Conservation (phyloP, 2,113 vertebrate genomes). For the Muntiacus muntjak region DNA sequence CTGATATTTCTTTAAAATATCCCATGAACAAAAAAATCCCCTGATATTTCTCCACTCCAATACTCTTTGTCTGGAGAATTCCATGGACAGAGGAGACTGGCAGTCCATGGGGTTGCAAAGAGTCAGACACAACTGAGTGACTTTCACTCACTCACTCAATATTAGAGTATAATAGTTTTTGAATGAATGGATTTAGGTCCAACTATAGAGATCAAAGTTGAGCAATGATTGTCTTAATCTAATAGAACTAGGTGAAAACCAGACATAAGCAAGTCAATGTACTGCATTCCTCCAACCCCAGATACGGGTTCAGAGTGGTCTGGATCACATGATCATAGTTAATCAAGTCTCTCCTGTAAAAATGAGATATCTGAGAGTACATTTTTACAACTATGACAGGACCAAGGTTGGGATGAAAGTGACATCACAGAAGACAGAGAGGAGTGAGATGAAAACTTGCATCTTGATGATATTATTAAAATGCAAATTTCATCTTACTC, state of each 20-base stretch:
- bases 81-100: background rate
- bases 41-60: background rate
- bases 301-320: background rate
- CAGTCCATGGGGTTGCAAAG: background rate
- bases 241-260: background rate
- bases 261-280: background rate
- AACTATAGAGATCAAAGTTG: background rate
- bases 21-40: too few relatives aligned
- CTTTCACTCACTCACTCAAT: background rate
- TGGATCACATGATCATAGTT: background rate
- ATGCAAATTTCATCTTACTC: background rate
- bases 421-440: background rate
- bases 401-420: background rate
- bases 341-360: background rate
- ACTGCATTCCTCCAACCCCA: background rate
- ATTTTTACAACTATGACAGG: background rate
- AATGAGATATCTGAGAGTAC: background rate
- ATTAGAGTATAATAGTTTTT: background rate
- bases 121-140: background rate
- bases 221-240: background rate
- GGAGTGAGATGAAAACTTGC: background rate
- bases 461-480: background rate
- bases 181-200: background rate
- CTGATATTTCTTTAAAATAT: background rate
- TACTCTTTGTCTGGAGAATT: background rate